phyloP scores from a whole-genome alignment of 23 tunicate genomes.

The Ciona savignyi region DNA sequence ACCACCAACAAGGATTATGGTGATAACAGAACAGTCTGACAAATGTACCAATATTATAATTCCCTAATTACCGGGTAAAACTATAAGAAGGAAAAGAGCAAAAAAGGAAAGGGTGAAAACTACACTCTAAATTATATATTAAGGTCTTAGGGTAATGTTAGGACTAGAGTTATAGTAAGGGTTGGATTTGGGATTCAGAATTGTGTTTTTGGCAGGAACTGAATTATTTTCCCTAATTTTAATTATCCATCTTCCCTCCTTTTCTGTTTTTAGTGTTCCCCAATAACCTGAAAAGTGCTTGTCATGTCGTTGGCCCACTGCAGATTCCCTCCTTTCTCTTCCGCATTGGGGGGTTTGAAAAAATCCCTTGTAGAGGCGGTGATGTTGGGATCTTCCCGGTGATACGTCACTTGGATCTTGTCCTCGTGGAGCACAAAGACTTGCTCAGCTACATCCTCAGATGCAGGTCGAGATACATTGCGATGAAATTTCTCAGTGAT shows the following conservation, averaged over 20 bases:
- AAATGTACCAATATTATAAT: too few relatives aligned
- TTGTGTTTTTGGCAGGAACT: too few relatives aligned
- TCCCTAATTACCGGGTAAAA: too few relatives aligned
- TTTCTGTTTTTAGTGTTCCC: neutral
- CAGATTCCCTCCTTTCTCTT: constrained; percentile 86
- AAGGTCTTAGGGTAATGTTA: too few relatives aligned
- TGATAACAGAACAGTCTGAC: too few relatives aligned
- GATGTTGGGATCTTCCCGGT: constrained; percentile 68
- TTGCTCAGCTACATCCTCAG: constrained; percentile 70
- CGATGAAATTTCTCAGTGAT: constrained; percentile 81
- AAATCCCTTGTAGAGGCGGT: constrained; percentile 84
- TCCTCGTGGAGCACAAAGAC: constrained; percentile 77
- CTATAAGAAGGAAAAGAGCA: too few relatives aligned
- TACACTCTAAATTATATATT: too few relatives aligned
- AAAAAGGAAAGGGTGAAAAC: too few relatives aligned
- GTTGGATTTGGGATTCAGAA: too few relatives aligned
- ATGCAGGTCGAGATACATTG: constrained; percentile 52
- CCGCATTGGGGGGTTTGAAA: constrained; percentile 89
- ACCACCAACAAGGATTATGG: too few relatives aligned
- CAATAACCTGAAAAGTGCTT: constrained; percentile 52
- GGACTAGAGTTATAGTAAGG: too few relatives aligned
- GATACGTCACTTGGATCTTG: constrained; percentile 75
- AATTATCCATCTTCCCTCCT: neutral
- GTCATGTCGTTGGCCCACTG: constrained; percentile 91
- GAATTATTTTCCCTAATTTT: neutral